Conservation (phyloP, 2,797 vertebrate genomes). For the Cryptoblepharus egeriae region DNA sequence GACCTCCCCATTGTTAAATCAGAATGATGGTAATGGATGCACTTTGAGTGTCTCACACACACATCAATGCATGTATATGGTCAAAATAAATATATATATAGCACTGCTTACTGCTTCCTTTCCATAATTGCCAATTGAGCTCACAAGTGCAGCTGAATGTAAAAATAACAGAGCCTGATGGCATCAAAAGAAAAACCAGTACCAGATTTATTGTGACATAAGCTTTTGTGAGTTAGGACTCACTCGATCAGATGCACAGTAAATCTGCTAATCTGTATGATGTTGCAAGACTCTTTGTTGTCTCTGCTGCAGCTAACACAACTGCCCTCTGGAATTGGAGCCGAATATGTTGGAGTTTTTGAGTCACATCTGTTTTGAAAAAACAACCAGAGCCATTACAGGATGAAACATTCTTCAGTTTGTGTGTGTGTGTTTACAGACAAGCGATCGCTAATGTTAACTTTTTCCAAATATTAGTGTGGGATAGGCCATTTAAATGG, state of each 20-base stretch:
- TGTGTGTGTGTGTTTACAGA: too few species aligned
- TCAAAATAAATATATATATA: background rate
- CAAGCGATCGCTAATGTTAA: too few species aligned
- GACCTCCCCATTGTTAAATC: background rate
- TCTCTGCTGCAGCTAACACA: background rate
- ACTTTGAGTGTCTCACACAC: background rate
- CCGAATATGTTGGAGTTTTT: background rate
- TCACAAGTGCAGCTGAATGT: background rate
- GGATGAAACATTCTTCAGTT: too few species aligned
- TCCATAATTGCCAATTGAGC: background rate
- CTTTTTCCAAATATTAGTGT: too few species aligned
- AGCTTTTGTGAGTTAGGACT: background rate
- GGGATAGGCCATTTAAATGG: too few species aligned
- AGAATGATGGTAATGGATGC: background rate
- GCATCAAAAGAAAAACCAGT: background rate
- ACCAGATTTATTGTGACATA: background rate
- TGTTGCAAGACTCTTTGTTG: background rate
- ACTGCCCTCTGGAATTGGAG: background rate
- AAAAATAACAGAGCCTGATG: background rate
- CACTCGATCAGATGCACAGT: background rate
- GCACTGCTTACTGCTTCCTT: background rate
- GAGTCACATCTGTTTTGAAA: background rate
- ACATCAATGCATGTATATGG: background rate
- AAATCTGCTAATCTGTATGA: slow-evolving; percentile 7
- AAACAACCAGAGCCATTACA: too few species aligned